Percentiles rank a stretch among this genome's conserved stretches.
These are phyloP conservation scores for Rhagologus leucostigma DNA, from an alignment of 2,113 vertebrate genomes.

Conservation along the genomic window DNA sequence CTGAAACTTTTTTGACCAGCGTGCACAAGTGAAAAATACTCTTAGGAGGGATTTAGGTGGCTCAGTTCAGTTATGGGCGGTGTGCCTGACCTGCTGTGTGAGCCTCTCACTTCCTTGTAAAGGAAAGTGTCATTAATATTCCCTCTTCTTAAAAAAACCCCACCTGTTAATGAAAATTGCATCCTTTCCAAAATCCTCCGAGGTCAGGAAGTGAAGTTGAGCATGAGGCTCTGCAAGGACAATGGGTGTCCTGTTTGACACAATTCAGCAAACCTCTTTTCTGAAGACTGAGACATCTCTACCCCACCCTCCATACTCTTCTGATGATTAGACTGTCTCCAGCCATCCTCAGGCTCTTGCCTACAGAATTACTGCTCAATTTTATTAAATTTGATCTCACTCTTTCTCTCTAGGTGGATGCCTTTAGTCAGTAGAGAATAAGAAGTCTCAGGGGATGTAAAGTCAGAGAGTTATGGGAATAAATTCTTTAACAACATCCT, in stretches of 20 bases:
- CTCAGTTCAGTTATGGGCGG: neutral
- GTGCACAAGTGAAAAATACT: neutral
- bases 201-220: neutral
- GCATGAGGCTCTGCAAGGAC: neutral
- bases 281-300: neutral
- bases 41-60: neutral
- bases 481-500: neutral
- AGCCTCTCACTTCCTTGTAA: neutral
- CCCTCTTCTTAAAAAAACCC: neutral
- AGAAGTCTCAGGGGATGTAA: neutral
- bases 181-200: neutral
- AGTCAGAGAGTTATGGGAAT: neutral
- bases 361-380: neutral
- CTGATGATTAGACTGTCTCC: neutral
- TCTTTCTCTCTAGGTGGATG: neutral
- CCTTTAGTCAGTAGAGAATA: neutral
- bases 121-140: neutral
- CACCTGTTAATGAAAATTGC: neutral
- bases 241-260: neutral
- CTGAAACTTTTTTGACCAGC: neutral
- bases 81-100: neutral
- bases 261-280: neutral
- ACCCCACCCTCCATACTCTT: neutral
- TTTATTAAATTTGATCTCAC: neutral
- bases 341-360: neutral